phyloP scores from a whole-genome alignment of 2,888 invertebrate genomes.

The Parthenolecanium corni region DNA sequence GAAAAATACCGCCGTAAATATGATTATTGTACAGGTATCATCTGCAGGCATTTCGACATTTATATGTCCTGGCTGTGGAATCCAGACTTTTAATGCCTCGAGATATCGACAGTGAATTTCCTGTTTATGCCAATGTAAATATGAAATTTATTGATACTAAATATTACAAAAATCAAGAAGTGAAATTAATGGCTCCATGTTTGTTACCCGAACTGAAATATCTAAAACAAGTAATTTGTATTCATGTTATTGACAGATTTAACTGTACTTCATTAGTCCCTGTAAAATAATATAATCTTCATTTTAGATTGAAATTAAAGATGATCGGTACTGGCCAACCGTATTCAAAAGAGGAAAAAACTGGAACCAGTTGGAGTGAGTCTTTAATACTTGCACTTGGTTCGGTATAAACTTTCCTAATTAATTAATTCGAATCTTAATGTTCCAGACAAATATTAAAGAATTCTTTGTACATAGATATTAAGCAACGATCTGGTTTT shows the following conservation, averaged over 20 bases:
- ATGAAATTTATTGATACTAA: constrained; percentile 42
- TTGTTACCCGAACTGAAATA: constrained; percentile 69
- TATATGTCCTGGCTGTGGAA: constrained; percentile 90
- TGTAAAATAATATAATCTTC: constrained; percentile 19
- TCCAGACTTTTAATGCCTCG: constrained; percentile 76
- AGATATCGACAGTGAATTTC: constrained; percentile 65
- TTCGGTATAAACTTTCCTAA: background rate
- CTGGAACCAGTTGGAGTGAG: constrained; percentile 69
- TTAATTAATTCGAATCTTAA: background rate
- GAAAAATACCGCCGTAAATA: too few relatives aligned
- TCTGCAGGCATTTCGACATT: constrained; percentile 88
- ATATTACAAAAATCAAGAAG: constrained; percentile 41
- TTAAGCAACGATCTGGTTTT: constrained; percentile 82
- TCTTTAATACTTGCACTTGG: too few relatives aligned
- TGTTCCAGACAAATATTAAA: constrained; percentile 51
- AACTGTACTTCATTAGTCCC: constrained; percentile 3
- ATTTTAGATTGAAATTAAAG: constrained; percentile 48
- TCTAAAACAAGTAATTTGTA: constrained; percentile 50
- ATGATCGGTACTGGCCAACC: constrained; percentile 82
- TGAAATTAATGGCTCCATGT: constrained; percentile 65
- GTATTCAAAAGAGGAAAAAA: constrained; percentile 68
- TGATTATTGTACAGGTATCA: constrained; percentile 67
- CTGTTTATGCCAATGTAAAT: constrained; percentile 70
- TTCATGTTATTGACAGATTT: background rate
- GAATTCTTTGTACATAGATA: constrained; percentile 59